Conservation (phyloP, 2,888 invertebrate genomes). For the Lepidocyrtoides sp. region DNA sequence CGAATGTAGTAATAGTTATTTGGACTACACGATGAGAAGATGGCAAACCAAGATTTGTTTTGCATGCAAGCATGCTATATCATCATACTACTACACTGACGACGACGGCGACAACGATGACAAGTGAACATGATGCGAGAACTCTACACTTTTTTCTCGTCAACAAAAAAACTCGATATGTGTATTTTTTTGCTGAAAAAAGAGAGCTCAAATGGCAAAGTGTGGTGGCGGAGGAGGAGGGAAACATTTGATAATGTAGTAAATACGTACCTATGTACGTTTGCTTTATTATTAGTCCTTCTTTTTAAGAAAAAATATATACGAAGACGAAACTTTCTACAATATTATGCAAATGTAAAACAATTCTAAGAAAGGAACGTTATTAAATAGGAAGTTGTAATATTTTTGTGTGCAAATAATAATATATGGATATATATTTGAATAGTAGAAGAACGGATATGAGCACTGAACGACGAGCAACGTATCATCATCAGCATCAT, state of each 20-base stretch:
- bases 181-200: background rate
- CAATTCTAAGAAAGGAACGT: conserved; percentile 15
- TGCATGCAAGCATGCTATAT: conserved; percentile 33
- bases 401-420: conserved; percentile 19
- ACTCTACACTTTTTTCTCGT: conserved; percentile 31
- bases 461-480: background rate
- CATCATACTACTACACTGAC: background rate
- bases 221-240: too few species aligned
- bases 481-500: background rate
- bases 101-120: conserved; percentile 26
- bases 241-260: background rate
- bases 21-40: background rate
- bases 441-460: background rate
- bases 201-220: too few species aligned
- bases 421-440: conserved; percentile 8
- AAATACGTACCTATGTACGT: background rate
- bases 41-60: background rate
- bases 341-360: conserved; percentile 42
- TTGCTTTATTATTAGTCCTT: background rate
- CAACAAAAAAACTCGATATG: conserved; percentile 42
- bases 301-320: too few species aligned
- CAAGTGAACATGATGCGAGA: conserved; percentile 36
- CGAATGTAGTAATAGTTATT: conserved; percentile 50
- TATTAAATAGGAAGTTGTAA: conserved; percentile 4
- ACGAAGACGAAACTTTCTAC: conserved; percentile 42